Conservation (phyloP, 2,113 vertebrate species). For the Forbesichthys papilliferus region DNA sequence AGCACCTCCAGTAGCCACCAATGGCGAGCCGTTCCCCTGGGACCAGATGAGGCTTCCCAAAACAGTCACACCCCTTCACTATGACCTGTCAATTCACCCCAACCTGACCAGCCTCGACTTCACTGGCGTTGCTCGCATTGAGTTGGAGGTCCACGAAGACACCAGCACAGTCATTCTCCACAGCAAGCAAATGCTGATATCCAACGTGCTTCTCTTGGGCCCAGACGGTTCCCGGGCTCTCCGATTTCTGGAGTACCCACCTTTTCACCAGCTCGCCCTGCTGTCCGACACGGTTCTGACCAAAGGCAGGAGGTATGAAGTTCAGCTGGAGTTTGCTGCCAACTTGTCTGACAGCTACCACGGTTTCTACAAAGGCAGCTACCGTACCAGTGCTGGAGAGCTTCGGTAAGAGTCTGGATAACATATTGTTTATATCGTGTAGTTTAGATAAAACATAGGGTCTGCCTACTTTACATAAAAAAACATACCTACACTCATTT, state of each 20-base stretch:
- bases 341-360: slow-evolving; percentile 83
- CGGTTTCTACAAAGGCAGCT: slow-evolving; percentile 91
- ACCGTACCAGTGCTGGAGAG: slow-evolving; percentile 81
- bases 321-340: slow-evolving; percentile 78
- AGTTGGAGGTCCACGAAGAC: slow-evolving; percentile 69
- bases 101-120: slow-evolving; percentile 85
- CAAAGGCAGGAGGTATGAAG: slow-evolving; percentile 70
- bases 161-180: slow-evolving; percentile 83
- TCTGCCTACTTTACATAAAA: too few relatives aligned
- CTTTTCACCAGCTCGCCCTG: slow-evolving; percentile 82
- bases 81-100: slow-evolving; percentile 84
- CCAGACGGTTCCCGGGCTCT: slow-evolving; percentile 36
- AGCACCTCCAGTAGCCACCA: slow-evolving; percentile 52
- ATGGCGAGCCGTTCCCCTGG: slow-evolving; percentile 83
- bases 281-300: slow-evolving; percentile 65
- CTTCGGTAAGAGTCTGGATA: slow-evolving; percentile 72
- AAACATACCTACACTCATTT: not conserved
- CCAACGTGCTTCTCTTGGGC: slow-evolving; percentile 62
- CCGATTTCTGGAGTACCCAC: slow-evolving; percentile 75
- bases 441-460: too few relatives aligned
- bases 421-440: too few relatives aligned
- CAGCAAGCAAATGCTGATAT: slow-evolving; percentile 77
- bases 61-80: slow-evolving; percentile 78
- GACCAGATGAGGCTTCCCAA: slow-evolving; percentile 80
- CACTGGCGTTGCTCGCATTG: slow-evolving; percentile 72